phyloP scores from a whole-genome alignment of 2,113 vertebrate genomes.

The Caretta caretta region DNA sequence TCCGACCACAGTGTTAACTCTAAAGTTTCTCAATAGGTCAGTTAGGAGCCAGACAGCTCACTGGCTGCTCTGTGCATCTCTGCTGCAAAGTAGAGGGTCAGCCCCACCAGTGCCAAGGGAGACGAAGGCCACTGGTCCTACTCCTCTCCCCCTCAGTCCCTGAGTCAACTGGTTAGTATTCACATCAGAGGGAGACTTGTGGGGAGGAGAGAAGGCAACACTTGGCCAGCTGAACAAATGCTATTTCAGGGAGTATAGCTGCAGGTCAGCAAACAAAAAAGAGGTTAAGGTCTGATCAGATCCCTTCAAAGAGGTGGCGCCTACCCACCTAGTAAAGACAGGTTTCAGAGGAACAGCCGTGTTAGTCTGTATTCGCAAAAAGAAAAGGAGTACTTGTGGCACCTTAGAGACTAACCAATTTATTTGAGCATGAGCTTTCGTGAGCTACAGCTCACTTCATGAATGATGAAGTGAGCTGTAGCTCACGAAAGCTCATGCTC shows the following conservation, averaged over 20 bases:
- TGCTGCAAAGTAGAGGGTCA: background rate
- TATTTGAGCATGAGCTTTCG: too few species aligned
- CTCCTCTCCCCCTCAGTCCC: background rate
- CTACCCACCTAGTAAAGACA: background rate
- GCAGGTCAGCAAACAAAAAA: slow-evolving; percentile 6
- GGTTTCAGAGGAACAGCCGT: too few species aligned
- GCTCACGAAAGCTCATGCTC: too few species aligned
- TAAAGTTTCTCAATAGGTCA: slow-evolving; percentile 30
- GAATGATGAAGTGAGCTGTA: too few species aligned
- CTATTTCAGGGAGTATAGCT: background rate
- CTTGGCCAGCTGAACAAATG: background rate
- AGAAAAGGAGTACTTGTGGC: too few species aligned
- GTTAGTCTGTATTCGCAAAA: too few species aligned
- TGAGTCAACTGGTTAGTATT: background rate
- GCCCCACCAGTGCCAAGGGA: background rate
- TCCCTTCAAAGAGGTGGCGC: background rate
- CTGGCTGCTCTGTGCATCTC: too few species aligned
- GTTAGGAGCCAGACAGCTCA: rapidly evolving
- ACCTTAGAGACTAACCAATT: too few species aligned
- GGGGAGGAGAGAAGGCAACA: background rate
- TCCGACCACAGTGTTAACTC: slow-evolving; percentile 64
- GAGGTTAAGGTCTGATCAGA: background rate
- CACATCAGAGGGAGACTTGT: background rate
- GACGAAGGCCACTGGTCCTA: background rate
- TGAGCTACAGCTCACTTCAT: too few species aligned